phyloP scores from a whole-genome alignment of 92 coral and sea anemone species.

The Muricea muricata region DNA sequence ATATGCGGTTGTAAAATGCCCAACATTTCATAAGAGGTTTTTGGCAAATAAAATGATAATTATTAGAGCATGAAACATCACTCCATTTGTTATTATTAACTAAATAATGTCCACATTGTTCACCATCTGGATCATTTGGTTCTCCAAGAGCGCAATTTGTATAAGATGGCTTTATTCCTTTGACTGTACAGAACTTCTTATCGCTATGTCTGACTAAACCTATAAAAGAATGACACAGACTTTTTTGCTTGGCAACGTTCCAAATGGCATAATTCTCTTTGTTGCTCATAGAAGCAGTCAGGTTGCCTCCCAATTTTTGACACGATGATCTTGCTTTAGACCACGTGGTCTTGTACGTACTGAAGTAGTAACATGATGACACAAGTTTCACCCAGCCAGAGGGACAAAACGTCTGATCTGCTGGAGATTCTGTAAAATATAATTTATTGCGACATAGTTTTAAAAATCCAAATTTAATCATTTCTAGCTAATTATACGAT shows the following conservation, averaged over 20 bases:
- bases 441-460: no score
- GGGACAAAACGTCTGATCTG: neutral
- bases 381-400: neutral
- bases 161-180: neutral
- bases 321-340: constrained; percentile 1
- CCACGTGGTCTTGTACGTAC: neutral
- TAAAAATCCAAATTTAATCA: no score
- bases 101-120: neutral
- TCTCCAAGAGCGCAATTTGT: constrained; percentile 9
- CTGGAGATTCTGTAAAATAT: no score
- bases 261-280: neutral
- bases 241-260: no score
- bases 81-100: neutral
- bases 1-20: no score
- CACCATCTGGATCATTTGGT: neutral
- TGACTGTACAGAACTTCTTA: neutral
- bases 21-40: no score
- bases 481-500: no score
- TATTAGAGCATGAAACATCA: neutral
- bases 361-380: constrained; percentile 13
- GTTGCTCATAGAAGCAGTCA: neutral
- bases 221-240: no score
- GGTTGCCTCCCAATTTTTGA: neutral
- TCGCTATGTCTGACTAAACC: no score
- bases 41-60: neutral